Percentiles rank a stretch among this genome's conserved stretches.
These are phyloP conservation scores for Ophioninae sp. DNA, from an alignment of 2,888 invertebrate genomes.

Conservation along the genomic window DNA sequence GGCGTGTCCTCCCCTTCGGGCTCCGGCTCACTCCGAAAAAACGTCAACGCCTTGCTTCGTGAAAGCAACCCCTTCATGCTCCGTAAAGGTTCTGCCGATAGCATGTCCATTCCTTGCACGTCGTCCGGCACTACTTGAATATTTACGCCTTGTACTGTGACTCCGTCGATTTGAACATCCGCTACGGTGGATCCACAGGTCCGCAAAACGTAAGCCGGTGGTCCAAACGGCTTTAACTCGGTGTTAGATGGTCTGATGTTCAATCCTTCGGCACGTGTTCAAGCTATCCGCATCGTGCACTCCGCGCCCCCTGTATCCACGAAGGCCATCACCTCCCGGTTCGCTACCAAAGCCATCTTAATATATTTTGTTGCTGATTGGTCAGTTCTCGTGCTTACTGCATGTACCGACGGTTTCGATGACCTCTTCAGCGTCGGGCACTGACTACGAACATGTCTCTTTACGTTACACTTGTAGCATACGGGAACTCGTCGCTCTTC, in stretches of 20 bases:
- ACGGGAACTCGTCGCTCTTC: not conserved
- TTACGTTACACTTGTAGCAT: not conserved
- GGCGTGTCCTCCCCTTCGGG: not conserved
- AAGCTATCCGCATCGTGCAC: conserved; percentile 44
- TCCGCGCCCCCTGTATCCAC: too few relatives aligned
- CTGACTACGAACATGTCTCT: not conserved
- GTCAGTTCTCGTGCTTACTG: not conserved
- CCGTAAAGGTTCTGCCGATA: conserved; percentile 40
- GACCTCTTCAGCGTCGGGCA: not conserved
- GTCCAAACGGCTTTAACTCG: conserved; percentile 31
- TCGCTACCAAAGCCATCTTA: conserved; percentile 32
- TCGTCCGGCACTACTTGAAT: conserved; percentile 33
- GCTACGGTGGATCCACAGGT: conserved; percentile 1
- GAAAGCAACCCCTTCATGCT: conserved; percentile 4
- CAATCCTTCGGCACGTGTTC: not conserved
- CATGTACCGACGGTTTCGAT: not conserved
- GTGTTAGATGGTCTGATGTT: not conserved
- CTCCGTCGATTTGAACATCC: conserved; percentile 11
- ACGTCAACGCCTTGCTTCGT: conserved; percentile 23
- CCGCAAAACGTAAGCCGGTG: not conserved
- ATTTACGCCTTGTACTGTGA: not conserved
- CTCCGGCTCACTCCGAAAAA: not conserved
- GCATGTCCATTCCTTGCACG: conserved; percentile 12
- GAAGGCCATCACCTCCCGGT: conserved; percentile 24
- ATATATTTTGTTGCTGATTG: conserved; percentile 37